Percentiles rank a stretch among this genome's conserved stretches.
phyloP scores from a whole-genome alignment of 2,797 vertebrate species.

The Coranthus polyacanthus region DNA sequence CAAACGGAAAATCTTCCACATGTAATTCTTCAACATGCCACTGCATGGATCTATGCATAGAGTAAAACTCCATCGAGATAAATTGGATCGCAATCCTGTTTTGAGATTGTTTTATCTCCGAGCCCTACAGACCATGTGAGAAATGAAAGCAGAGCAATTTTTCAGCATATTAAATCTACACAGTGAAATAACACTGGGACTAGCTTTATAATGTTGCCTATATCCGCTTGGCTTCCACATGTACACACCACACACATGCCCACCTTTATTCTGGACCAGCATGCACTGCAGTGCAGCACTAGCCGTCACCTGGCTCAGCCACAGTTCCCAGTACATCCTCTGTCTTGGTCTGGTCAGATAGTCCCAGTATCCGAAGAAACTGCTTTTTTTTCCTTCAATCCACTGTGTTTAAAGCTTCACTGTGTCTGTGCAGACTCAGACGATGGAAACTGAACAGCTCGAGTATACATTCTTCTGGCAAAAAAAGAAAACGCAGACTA shows the following conservation, averaged over 20 bases:
- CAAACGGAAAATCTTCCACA: no score
- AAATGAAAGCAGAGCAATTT: no score
- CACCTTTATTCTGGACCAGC: constrained; percentile 86
- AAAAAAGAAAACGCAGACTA: background rate
- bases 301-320: constrained; percentile 85
- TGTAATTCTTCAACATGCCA: no score
- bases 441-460: constrained; percentile 16
- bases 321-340: constrained; percentile 89
- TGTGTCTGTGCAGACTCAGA: constrained; percentile 18
- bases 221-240: background rate
- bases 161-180: no score
- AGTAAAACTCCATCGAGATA: no score
- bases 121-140: no score
- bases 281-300: constrained; percentile 80
- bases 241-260: constrained; percentile 45
- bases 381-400: background rate
- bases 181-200: background rate
- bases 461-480: constrained; percentile 29
- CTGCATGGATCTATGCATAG: no score
- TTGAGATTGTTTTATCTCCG: no score
- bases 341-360: constrained; percentile 13
- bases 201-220: background rate
- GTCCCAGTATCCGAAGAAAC: constrained; percentile 44
- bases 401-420: constrained; percentile 5
- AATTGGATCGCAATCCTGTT: no score